phyloP scores from a whole-genome alignment of 2,113 vertebrate species.

The Notarius quadriscutis region DNA sequence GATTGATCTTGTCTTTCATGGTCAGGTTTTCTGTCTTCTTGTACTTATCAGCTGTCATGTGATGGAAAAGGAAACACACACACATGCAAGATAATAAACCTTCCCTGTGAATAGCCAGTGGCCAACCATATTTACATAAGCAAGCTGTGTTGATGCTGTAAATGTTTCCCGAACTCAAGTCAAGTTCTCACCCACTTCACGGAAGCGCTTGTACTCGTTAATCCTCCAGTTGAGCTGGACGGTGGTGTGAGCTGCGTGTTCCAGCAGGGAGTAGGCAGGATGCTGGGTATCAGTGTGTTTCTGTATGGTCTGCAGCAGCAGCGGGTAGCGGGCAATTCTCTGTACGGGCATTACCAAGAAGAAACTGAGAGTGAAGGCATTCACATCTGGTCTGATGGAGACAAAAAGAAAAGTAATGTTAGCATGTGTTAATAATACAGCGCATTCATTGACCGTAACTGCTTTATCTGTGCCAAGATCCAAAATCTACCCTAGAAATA shows the following conservation, averaged over 20 bases:
- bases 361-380: constrained; percentile 85
- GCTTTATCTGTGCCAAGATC: not conserved
- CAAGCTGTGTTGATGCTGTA: not conserved
- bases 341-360: constrained; percentile 93
- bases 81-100: not conserved
- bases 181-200: constrained; percentile 87
- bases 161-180: not conserved
- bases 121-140: not conserved
- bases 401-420: not conserved
- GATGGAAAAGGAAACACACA: not conserved
- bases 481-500: not conserved
- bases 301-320: constrained; percentile 90
- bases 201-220: constrained; percentile 92
- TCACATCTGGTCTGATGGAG: constrained; percentile 79
- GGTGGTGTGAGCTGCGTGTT: constrained; percentile 74
- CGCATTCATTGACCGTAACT: not conserved
- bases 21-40: constrained; percentile 82
- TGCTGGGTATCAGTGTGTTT: constrained; percentile 77
- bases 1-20: constrained; percentile 84
- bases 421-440: not conserved
- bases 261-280: constrained; percentile 71
- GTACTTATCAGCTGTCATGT: constrained; percentile 85
- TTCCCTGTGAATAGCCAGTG: not conserved
- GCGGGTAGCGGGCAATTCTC: constrained; percentile 88
- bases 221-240: constrained; percentile 86